These are phyloP conservation scores for Pantherophis guttatus DNA, from an alignment of 2,113 vertebrate species.

Conservation along the genomic window DNA sequence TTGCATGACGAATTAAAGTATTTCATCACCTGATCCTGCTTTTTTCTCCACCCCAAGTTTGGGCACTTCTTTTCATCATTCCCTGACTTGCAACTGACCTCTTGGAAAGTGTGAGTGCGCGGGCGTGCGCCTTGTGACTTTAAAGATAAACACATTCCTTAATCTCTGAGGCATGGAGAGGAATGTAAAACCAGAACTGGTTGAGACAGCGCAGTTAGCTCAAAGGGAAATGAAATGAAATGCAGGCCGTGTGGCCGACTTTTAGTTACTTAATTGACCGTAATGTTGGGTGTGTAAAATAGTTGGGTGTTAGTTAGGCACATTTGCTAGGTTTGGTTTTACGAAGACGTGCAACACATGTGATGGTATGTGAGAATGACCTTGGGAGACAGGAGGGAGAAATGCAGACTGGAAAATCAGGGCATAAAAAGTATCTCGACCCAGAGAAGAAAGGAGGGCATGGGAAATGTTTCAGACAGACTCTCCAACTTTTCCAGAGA, in stretches of 20 bases:
- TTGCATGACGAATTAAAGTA: background rate
- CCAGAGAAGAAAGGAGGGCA: background rate
- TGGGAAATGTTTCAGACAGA: background rate
- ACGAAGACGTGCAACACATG: background rate
- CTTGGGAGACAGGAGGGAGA: background rate
- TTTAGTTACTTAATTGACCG: background rate
- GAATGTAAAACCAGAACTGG: background rate
- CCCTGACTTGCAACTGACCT: background rate
- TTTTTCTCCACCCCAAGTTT: background rate
- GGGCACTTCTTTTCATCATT: background rate
- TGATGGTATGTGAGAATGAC: background rate
- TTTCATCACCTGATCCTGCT: background rate
- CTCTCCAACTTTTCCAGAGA: background rate
- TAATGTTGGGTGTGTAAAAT: background rate
- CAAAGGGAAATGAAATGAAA: background rate
- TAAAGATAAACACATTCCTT: background rate
- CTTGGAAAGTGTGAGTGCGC: background rate
- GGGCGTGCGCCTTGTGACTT: background rate
- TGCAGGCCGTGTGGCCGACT: background rate
- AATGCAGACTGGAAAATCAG: background rate
- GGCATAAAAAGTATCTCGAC: background rate
- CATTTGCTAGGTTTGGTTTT: background rate
- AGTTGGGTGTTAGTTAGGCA: background rate
- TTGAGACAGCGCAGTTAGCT: background rate
- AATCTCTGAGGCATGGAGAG: background rate